Evolutionary conservation across 2,797 vertebrate species (phyloP), one percentile per base, ranked within the genome.

Genomic region (Acomys russatus): DNA sequence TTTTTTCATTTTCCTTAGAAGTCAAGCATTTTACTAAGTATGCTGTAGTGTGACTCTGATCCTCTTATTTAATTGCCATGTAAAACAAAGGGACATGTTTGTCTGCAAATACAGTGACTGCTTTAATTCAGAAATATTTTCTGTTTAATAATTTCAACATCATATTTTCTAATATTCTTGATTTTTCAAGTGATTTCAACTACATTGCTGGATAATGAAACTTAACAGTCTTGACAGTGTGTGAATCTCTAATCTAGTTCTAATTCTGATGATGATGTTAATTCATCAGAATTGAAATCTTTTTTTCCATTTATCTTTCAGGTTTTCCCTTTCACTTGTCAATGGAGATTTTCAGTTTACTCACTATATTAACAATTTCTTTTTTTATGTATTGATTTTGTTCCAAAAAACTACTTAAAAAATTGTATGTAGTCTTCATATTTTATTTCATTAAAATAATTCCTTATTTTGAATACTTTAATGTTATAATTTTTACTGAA

Each of bases 371-470:
- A 74, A 8, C 22, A 11, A 18, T 51, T 63, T 70, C 10, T 87
- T 44, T 6, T 85, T 95, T 88, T 84, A 59, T 8, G 30, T 51
- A 59, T 5, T 56, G 56, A 18, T 59, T 59, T 5, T 59, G 56
- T 56, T 12, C 56, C 56, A 59, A 59, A 59, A 4, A 59, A 17
- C 14, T 4, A 17, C 15, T 59, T 44, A 44, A 59, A 59, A 59
- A 59, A 59, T 59, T 59, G 17, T 5, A 59, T 59, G 18, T 12
- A 59, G 15, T 59, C 20, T 25, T 23, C 1, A 66, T 0, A 74
- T 70, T 44, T 92, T 95, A 23, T 59, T 96, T 83, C 25, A 84
- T 87, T 90, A 89, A 92, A 3, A 56, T 28, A 84, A n/a, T 88
- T 91, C 9, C 86, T 82, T 71, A 30, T 88, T 73, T 73, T 25